Conservation (phyloP, 2,888 invertebrate genomes). For the Pseudococcus longispinus region DNA sequence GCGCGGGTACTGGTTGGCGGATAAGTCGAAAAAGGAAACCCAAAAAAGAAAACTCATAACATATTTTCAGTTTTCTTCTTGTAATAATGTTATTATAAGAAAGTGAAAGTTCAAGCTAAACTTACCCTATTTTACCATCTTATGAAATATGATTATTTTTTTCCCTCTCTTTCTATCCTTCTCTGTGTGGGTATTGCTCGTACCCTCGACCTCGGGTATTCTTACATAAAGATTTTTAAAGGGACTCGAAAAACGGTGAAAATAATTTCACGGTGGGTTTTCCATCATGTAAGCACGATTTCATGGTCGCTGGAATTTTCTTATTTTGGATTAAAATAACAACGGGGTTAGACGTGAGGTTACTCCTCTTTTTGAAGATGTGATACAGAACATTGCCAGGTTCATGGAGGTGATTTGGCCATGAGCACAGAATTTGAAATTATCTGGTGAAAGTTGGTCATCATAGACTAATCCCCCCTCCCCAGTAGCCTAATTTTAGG, state of each 20-base stretch:
- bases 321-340: background rate
- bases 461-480: too few relatives aligned
- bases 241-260: background rate
- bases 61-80: constrained; percentile 55
- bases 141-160: constrained; percentile 53
- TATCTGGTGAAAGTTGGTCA: too few relatives aligned
- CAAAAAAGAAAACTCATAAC: constrained; percentile 53
- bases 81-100: constrained; percentile 56
- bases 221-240: background rate
- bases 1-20: constrained; percentile 4
- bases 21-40: constrained; percentile 50
- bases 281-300: background rate
- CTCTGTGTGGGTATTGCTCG: too few relatives aligned
- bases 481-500: too few relatives aligned
- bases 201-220: background rate
- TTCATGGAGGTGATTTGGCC: too few relatives aligned
- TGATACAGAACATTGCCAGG: too few relatives aligned
- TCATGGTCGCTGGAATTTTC: background rate
- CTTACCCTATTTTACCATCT: constrained; percentile 55
- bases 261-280: background rate
- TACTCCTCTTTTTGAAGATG: background rate
- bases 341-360: background rate
- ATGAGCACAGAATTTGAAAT: too few relatives aligned
- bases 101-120: constrained; percentile 55
- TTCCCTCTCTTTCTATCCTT: background rate